These are phyloP conservation scores for Plagodis pulveraria DNA, from an alignment of 2,888 invertebrate genomes.

Conservation along the genomic window DNA sequence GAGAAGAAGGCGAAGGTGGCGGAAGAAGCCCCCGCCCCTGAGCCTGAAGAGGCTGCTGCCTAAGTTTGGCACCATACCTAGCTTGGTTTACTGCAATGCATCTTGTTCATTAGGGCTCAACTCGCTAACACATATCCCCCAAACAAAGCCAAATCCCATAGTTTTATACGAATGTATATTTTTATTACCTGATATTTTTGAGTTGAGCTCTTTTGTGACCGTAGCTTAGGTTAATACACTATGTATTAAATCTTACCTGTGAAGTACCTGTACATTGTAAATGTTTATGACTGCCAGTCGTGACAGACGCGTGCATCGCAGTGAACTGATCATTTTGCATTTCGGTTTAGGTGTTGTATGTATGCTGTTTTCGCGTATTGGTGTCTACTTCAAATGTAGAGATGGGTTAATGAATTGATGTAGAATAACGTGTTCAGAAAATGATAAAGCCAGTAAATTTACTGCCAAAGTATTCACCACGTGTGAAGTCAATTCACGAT, in stretches of 20 bases:
- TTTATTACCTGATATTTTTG: constrained; percentile 55
- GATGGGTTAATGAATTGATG: constrained; percentile 74
- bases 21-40: constrained; percentile 83
- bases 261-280: constrained; percentile 84
- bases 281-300: constrained; percentile 71
- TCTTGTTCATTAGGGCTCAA: constrained; percentile 77
- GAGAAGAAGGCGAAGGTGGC: constrained; percentile 90
- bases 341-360: constrained; percentile 70
- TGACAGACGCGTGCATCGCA: constrained; percentile 72
- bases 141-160: constrained; percentile 63
- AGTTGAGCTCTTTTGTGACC: constrained; percentile 80
- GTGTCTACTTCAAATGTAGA: constrained; percentile 69
- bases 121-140: constrained; percentile 69
- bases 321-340: constrained; percentile 68
- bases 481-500: constrained; percentile 78
- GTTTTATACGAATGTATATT: constrained; percentile 55
- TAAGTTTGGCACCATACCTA: constrained; percentile 61
- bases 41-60: constrained; percentile 84
- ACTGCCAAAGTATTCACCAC: constrained; percentile 83
- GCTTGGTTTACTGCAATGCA: constrained; percentile 84
- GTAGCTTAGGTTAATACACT: constrained; percentile 75
- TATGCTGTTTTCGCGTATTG: constrained; percentile 76
- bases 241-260: constrained; percentile 79
- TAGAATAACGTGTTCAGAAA: constrained; percentile 59
- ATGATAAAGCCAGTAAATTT: constrained; percentile 72